Evolutionary conservation across 1,140 invertebrate genomes (phyloP).

Genomic region (Ditylenchus dipsaci): DNA sequence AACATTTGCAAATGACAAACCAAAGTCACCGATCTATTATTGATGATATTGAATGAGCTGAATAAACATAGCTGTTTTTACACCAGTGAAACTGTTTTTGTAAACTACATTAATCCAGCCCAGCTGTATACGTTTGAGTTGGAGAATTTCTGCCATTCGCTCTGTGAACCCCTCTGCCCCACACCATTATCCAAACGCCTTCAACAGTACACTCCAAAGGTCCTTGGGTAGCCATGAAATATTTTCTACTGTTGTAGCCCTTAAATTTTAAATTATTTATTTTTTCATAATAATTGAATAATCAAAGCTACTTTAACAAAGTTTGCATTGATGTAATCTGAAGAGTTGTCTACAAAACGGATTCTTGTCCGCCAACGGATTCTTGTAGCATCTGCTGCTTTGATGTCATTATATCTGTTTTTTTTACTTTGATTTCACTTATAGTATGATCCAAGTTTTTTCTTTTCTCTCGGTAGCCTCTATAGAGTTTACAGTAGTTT

Average conservation of each 20-base stretch:
- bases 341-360: conserved; percentile 25
- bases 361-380: conserved; percentile 46
- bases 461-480: conserved; percentile 28
- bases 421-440: conserved; percentile 51
- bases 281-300: too few species aligned
- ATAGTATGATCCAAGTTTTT: conserved; percentile 40
- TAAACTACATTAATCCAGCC: neutral
- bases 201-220: conserved; percentile 87
- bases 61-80: too few species aligned
- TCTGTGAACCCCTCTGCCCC: conserved; percentile 71
- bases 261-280: conserved; percentile 25
- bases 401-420: conserved; percentile 57
- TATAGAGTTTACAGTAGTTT: conserved; percentile 6
- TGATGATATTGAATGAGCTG: too few species aligned
- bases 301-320: conserved; percentile 48
- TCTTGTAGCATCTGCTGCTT: conserved; percentile 50
- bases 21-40: neutral
- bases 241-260: conserved; percentile 51
- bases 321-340: conserved; percentile 57
- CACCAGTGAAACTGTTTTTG: too few species aligned
- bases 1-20: too few species aligned
- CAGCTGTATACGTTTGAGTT: neutral
- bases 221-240: conserved; percentile 71
- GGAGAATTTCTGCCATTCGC: neutral
- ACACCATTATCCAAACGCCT: conserved; percentile 98